phyloP scores from a whole-genome alignment of 2,888 invertebrate genomes.

The Phengaris arion region DNA sequence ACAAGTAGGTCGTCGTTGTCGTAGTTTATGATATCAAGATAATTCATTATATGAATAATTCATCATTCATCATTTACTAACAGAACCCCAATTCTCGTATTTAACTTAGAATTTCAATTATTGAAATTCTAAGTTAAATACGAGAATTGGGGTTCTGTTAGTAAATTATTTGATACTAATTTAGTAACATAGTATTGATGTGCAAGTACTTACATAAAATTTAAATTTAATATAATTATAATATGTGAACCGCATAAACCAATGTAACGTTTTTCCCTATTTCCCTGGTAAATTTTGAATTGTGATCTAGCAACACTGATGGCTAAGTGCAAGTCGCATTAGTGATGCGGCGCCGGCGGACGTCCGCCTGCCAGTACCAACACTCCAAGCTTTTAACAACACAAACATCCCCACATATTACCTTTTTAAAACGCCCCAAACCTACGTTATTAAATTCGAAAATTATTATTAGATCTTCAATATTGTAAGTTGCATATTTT shows the following conservation, averaged over 20 bases:
- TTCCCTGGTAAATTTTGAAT: conserved; percentile 1
- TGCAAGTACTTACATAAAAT: no score
- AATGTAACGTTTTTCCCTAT: conserved; percentile 5
- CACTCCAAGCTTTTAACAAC: conserved; percentile 57
- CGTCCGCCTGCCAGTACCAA: conserved; percentile 55
- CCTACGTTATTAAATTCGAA: conserved; percentile 3
- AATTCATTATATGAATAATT: no score
- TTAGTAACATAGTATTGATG: no score
- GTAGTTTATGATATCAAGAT: no score
- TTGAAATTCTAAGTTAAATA: no score
- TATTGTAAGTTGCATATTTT: not conserved
- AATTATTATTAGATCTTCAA: not conserved
- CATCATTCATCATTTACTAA: no score
- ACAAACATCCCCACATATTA: conserved; percentile 51
- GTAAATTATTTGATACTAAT: no score
- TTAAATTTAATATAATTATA: not conserved
- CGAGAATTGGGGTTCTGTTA: no score
- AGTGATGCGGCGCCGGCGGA: conserved; percentile 72
- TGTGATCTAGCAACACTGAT: conserved; percentile 29
- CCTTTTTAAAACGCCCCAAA: conserved; percentile 34
- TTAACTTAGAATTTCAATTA: no score
- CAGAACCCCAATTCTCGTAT: no score
- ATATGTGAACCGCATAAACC: not conserved
- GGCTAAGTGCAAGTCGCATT: conserved; percentile 70
- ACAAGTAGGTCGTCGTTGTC: no score